Evolutionary conservation across 2,888 invertebrate species (phyloP), one percentile per base, ranked within the genome.

Genomic region (Biston betularia): DNA sequence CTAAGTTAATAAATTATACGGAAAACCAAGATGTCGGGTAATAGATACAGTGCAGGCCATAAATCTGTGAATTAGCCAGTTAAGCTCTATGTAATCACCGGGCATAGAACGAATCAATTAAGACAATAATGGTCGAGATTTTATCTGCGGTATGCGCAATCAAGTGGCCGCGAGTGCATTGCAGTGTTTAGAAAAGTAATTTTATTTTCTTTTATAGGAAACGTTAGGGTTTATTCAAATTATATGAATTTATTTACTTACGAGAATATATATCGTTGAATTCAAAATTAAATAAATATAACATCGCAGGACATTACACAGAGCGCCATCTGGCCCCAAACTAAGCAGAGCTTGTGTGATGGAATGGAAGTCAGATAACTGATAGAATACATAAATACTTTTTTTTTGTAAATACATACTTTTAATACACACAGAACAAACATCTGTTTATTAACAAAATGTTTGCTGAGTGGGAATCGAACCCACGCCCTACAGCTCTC

Each of bases 51-150:
- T 56, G 59, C 57, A 49, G 59, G 64, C 69, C 68, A 82, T 81
- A 81, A 81, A 82, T 82, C 75, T 70, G 58, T 70, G 68, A 74
- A 74, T 74, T 74, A 74, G 74, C 74, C 65, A 68, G 74, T 55
- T 64, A 57, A 56, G 48, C 50, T 40, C 66, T 76, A 75, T n/a
- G n/a, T 77, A 78, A 76, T 75, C 73, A 66, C 66, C 34, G 35
- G 69, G 65, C 73, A 79, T 80, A 78, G 83, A 86, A 89, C 87
- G 84, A 85, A 86, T 89, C 89, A 89, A 89, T 89, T 89, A 89
- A 89, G 84, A 82, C 84, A 84, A 87, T 89, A 84, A 85, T 84
- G 81, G 83, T 79, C 77, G 69, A 77, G 79, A 75, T 78, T 80
- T 79, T 59, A 75, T 75, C 74, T 67, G 76, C 68, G 63, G 71